These are phyloP conservation scores for Brenthis hecate DNA, from an alignment of 2,888 invertebrate species.

Conservation along the genomic window DNA sequence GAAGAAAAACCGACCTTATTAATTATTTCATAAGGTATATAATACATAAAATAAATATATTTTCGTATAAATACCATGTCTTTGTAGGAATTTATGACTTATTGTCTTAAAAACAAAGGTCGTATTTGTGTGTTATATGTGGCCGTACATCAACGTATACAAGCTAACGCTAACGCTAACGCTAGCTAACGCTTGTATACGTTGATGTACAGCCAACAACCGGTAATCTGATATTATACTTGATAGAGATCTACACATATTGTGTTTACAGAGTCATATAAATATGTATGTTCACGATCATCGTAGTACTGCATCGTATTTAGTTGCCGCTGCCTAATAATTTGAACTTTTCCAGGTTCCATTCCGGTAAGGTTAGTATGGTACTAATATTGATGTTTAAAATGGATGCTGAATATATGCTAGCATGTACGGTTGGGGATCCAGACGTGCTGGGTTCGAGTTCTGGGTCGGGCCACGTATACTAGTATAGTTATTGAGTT, in stretches of 20 bases:
- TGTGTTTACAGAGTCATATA: slow-evolving; percentile 12
- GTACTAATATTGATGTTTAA: no score
- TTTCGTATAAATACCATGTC: neutral
- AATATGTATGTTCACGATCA: neutral
- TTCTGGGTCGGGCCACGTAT: no score
- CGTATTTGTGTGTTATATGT: neutral
- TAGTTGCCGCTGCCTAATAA: no score
- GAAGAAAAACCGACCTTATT: neutral
- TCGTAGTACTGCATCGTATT: no score
- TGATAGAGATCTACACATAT: slow-evolving; percentile 3
- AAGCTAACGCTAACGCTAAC: no score
- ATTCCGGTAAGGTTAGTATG: no score
- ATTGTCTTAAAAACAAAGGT: neutral
- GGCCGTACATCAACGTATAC: no score
- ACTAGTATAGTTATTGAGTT: no score
- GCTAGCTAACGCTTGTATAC: neutral
- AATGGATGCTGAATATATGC: no score
- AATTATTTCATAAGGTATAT: neutral
- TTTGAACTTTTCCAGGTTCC: no score
- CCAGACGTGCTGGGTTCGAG: no score
- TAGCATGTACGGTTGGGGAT: no score
- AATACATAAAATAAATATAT: neutral
- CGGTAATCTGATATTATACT: slow-evolving; percentile 18
- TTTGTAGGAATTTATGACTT: neutral
- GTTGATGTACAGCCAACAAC: slow-evolving; percentile 9